phyloP scores from a whole-genome alignment of 2,888 invertebrate species.

The Xanthia icteritia region DNA sequence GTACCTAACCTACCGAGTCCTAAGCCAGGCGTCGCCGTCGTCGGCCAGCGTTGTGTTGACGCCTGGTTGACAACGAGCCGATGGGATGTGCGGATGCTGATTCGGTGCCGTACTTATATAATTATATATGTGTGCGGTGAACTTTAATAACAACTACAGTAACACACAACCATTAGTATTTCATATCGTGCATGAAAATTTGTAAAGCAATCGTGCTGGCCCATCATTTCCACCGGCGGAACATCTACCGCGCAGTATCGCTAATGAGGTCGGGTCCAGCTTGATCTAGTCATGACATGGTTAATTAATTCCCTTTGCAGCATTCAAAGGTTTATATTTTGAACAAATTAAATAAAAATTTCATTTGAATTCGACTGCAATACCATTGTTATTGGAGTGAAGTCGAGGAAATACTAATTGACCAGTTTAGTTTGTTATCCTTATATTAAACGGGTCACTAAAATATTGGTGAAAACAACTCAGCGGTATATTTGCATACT shows the following conservation, averaged over 20 bases:
- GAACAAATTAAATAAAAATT: background rate
- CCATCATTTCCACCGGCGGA: too few relatives aligned
- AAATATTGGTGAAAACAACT: background rate
- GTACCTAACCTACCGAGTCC: background rate
- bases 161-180: background rate
- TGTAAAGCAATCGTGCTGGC: background rate
- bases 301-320: slow-evolving; percentile 17
- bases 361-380: background rate
- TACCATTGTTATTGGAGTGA: background rate
- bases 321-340: background rate
- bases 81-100: background rate
- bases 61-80: background rate
- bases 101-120: too few relatives aligned
- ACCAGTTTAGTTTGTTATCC: background rate
- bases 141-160: background rate
- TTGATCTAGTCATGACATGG: background rate
- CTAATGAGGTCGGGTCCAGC: background rate
- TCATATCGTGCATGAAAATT: background rate
- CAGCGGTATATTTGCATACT: background rate
- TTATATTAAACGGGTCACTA: background rate
- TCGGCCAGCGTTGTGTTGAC: background rate
- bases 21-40: background rate
- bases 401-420: background rate
- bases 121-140: background rate
- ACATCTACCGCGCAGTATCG: too few relatives aligned